Evolutionary conservation across 2,113 vertebrate species (phyloP).

Genomic region (Glareola pratincola): DNA sequence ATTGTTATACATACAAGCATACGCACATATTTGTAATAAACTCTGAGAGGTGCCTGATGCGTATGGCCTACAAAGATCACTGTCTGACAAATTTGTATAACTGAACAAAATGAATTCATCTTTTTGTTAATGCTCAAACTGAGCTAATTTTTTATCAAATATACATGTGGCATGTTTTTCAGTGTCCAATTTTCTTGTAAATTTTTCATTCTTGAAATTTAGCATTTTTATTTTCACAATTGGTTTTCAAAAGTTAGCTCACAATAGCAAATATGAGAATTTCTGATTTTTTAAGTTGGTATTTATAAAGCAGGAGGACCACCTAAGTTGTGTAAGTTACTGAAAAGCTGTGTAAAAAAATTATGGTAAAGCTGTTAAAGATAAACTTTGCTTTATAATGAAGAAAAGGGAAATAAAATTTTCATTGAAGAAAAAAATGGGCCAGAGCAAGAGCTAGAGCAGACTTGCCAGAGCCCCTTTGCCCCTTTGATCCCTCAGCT

Average conservation of each 20-base stretch:
- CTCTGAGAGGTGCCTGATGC: not conserved
- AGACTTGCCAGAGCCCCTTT: too few relatives aligned
- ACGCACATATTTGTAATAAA: not conserved
- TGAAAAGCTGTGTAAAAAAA: not conserved
- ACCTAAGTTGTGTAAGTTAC: not conserved
- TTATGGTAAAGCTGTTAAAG: not conserved
- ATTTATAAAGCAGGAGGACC: not conserved
- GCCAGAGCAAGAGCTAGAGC: too few relatives aligned
- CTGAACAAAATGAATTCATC: rapidly evolving
- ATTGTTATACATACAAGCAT: not conserved
- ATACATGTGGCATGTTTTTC: not conserved
- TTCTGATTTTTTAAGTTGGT: not conserved
- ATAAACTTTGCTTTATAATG: not conserved
- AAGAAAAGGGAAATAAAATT: not conserved
- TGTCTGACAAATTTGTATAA: not conserved
- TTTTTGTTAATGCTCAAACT: not conserved
- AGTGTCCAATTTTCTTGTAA: not conserved
- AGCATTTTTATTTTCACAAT: not conserved
- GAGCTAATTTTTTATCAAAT: not conserved
- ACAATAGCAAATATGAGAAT: not conserved
- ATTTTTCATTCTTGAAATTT: not conserved
- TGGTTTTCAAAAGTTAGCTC: not conserved
- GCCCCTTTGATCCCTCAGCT: too few relatives aligned
- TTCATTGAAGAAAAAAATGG: too few relatives aligned
- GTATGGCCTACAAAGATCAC: not conserved